Evolutionary conservation across 2,797 vertebrate genomes (phyloP), one percentile per base, ranked within the genome.

Genomic region (Petrocephalus schoutedeni): DNA sequence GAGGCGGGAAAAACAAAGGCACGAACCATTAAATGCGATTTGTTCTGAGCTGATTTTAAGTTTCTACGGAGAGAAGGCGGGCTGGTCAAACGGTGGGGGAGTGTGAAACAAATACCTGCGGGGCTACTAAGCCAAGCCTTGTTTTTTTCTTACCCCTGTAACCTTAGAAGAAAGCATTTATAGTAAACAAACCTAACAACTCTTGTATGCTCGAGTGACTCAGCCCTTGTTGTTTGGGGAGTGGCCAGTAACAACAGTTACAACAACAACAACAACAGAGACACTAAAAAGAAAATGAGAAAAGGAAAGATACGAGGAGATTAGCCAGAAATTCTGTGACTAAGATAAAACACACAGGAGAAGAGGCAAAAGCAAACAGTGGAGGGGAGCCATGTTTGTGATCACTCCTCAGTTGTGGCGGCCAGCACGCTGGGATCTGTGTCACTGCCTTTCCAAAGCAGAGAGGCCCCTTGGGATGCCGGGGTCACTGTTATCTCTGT

Each of bases 121-220:
- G 51, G 41, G 21, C 14, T 28, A 28, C 16, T 14, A 64, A 16
- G 58, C 32, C 85, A 54, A 53, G 16, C 21, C 57, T 36, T 5
- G 14, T 36, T 51, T 51, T 14, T 16, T 49, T 51, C 6, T 67
- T 28, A 45, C 19, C 59, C 77, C 41, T 10, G 87, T 67, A 67
- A 88, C 59, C 28, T 85, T 64, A 88, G 32, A 84, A 83, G 82
- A 85, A 41, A 84, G 45, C n/a, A 84, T 71, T 85, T 85, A 21
- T 23, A 36, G 82, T 85, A 85, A 88, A 88, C 56, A 84, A 54
- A 86, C 86, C 61, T 87, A 71, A 74, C 59, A 71, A 74, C 61
- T 2, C 8, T 6, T 71, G 45, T 45, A 36, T 88, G 80, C 77
- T 16, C 6, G 51, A 85, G 59, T 84, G 59, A n/a, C 49, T 49